Evolutionary conservation across 2,888 invertebrate genomes (phyloP).

Genomic region (Caenorhabditis virilis): DNA sequence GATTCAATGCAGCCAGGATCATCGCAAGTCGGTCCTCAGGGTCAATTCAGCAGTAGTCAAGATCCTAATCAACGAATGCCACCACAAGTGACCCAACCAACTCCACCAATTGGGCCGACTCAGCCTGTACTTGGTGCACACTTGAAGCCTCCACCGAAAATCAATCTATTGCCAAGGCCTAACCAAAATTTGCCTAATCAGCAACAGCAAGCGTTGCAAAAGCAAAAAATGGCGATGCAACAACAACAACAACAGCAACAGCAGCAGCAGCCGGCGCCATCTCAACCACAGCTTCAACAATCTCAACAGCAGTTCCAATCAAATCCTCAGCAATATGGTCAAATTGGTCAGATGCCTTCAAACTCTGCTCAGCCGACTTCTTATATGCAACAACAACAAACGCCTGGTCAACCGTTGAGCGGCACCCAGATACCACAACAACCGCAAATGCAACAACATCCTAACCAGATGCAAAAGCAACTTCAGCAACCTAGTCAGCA

Average conservation of each 20-base stretch:
- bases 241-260: slow-evolving; percentile 5
- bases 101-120: too few relatives aligned
- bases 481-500: slow-evolving; percentile 12
- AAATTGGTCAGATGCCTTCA: not conserved
- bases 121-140: too few relatives aligned
- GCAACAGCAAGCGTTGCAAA: too few relatives aligned
- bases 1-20: too few relatives aligned
- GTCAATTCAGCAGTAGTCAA: too few relatives aligned
- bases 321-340: not conserved
- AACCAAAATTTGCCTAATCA: too few relatives aligned
- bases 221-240: slow-evolving; percentile 6
- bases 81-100: too few relatives aligned
- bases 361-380: not conserved
- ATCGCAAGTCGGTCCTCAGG: too few relatives aligned
- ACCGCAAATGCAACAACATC: slow-evolving; percentile 14
- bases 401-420: not conserved
- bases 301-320: too few relatives aligned
- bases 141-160: too few relatives aligned
- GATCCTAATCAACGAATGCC: too few relatives aligned
- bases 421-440: not conserved
- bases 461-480: slow-evolving; percentile 7
- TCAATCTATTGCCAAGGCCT: too few relatives aligned
- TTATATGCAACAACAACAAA: not conserved
- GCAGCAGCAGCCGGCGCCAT: slow-evolving; percentile 11
- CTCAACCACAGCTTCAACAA: slow-evolving; percentile 3